Conservation (phyloP, 2,888 invertebrate genomes). For the Ametastegia equiseti region DNA sequence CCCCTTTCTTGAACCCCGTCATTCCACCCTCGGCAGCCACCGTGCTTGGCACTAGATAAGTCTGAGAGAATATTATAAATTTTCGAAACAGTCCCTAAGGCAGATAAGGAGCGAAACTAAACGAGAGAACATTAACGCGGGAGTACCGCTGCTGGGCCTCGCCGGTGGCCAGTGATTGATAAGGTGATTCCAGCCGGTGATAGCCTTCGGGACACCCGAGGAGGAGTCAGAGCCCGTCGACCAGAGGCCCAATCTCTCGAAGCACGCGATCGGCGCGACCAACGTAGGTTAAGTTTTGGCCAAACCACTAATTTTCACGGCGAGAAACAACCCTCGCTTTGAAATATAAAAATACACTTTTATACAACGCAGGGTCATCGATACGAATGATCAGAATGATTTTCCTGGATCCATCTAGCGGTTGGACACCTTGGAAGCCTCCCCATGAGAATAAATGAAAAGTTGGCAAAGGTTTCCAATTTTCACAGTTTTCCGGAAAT, state of each 20-base stretch:
- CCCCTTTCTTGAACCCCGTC: conserved; percentile 38
- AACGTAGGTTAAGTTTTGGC: conserved; percentile 40
- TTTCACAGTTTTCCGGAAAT: too few relatives aligned
- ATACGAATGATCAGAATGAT: too few relatives aligned
- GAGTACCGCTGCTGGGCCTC: conserved; percentile 33
- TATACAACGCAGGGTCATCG: too few relatives aligned
- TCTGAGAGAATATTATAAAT: conserved; percentile 64
- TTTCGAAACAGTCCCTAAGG: conserved; percentile 59
- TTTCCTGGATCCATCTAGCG: too few relatives aligned
- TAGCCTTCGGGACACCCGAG: conserved; percentile 56
- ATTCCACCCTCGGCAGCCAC: neutral
- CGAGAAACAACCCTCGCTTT: neutral
- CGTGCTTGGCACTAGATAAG: conserved; percentile 52
- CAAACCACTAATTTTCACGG: conserved; percentile 2
- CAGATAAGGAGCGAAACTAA: conserved; percentile 66
- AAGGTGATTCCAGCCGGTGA: conserved; percentile 65
- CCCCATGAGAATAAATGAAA: too few relatives aligned
- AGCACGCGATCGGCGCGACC: conserved; percentile 60
- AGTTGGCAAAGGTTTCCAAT: too few relatives aligned
- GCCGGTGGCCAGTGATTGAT: conserved; percentile 63
- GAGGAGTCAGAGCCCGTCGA: conserved; percentile 38
- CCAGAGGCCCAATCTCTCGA: conserved; percentile 60
- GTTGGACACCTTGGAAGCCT: too few relatives aligned
- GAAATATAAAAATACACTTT: conserved; percentile 18
- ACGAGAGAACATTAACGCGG: conserved; percentile 66